Evolutionary conservation across 30 jellyfish, hydroid and myxozoan genomes (phyloP).

Genomic region (Aurelia coerulea): DNA sequence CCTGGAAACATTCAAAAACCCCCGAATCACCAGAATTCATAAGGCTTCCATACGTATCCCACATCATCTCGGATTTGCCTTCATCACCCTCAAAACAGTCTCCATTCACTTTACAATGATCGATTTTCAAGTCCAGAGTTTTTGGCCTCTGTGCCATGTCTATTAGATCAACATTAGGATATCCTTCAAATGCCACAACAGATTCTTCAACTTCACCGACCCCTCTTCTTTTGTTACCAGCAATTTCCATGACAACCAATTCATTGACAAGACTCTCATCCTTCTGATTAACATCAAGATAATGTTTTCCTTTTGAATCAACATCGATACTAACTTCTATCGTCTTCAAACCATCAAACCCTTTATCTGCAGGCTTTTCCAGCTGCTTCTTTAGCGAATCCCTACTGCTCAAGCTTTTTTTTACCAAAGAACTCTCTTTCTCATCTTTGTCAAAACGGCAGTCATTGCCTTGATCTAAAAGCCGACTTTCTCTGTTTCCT

Average conservation of each 20-base stretch:
- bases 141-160: neutral
- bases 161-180: neutral
- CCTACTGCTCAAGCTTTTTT: neutral
- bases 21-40: constrained; percentile 48
- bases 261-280: neutral
- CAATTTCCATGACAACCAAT: neutral
- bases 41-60: neutral
- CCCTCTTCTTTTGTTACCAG: neutral
- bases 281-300: neutral
- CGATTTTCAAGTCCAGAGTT: neutral
- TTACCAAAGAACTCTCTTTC: neutral
- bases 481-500: too few species aligned
- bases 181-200: too few species aligned
- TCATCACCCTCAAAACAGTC: neutral
- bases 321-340: neutral
- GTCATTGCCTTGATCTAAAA: too few species aligned
- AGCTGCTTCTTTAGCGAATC: neutral
- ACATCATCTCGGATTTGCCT: neutral
- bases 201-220: neutral
- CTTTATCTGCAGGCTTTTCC: neutral
- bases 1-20: constrained; percentile 7
- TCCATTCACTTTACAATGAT: neutral
- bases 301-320: neutral
- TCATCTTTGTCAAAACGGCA: neutral
- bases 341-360: neutral